phyloP scores from a whole-genome alignment of 2,113 vertebrate species.

The Crotalus viridis region DNA sequence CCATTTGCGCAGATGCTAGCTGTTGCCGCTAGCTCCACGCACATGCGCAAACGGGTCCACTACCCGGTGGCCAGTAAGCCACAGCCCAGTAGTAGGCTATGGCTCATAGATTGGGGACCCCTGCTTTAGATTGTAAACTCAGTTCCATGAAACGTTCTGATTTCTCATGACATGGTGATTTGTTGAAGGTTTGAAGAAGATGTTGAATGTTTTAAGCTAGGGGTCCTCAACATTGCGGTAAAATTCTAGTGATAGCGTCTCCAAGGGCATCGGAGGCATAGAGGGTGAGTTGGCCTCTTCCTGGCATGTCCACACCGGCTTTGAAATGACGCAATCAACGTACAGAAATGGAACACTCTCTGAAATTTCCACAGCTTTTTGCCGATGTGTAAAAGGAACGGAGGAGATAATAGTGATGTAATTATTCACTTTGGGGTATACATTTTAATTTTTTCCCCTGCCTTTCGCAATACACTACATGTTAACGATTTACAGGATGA shows the following conservation, averaged over 20 bases:
- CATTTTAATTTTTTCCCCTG: constrained; percentile 24
- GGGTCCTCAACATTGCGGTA: neutral
- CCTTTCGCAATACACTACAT: constrained; percentile 19
- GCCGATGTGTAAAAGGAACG: neutral
- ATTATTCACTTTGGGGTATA: neutral
- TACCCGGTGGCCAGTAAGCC: too few relatives aligned
- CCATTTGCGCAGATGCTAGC: too few relatives aligned
- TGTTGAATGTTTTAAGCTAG: neutral
- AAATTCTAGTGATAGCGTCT: neutral
- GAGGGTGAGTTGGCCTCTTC: neutral
- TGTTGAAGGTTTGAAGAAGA: neutral
- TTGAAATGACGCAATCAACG: neutral
- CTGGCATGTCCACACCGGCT: neutral
- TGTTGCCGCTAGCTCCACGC: too few relatives aligned
- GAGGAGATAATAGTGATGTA: neutral
- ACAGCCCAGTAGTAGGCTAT: too few relatives aligned
- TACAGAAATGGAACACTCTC: neutral
- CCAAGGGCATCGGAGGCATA: neutral
- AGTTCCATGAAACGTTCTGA: neutral
- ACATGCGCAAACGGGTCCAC: too few relatives aligned
- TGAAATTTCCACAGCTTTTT: neutral
- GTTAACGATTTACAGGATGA: neutral
- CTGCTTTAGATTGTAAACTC: neutral
- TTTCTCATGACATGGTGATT: neutral
- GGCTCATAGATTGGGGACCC: too few relatives aligned